Conservation (phyloP, 2,113 vertebrate species). For the Mastomys coucha region DNA sequence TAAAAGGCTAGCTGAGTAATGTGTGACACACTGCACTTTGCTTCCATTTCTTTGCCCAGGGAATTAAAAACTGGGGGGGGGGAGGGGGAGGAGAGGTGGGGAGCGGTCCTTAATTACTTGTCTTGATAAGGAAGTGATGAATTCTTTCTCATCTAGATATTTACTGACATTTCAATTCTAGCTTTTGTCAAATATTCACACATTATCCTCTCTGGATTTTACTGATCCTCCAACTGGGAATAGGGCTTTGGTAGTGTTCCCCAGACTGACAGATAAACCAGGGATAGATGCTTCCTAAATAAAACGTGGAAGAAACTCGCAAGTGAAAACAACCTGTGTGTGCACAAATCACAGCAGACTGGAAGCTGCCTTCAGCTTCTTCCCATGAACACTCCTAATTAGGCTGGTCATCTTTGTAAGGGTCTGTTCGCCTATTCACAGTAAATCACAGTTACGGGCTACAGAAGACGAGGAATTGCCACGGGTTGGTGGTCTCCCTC, state of each 20-base stretch:
- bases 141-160: slow-evolving; percentile 15
- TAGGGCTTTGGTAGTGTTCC: background rate
- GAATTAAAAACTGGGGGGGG: slow-evolving; percentile 38
- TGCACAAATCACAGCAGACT: background rate
- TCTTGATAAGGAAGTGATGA: background rate
- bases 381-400: background rate
- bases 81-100: background rate
- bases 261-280: background rate
- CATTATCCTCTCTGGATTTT: slow-evolving; percentile 47
- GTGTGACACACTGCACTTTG: background rate
- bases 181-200: slow-evolving; percentile 2
- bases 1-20: background rate
- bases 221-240: background rate
- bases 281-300: background rate
- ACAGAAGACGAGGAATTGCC: background rate
- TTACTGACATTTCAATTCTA: slow-evolving; percentile 49
- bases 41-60: background rate
- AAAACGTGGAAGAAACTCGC: background rate
- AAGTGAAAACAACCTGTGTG: background rate
- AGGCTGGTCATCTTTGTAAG: background rate
- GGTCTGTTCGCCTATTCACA: background rate
- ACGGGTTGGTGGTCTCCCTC: background rate
- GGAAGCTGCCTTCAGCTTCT: background rate
- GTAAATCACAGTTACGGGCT: slow-evolving; percentile 4
- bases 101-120: background rate